These are phyloP conservation scores for Drosophila parvula DNA, from an alignment of 1,140 invertebrate species.

Conservation along the genomic window DNA sequence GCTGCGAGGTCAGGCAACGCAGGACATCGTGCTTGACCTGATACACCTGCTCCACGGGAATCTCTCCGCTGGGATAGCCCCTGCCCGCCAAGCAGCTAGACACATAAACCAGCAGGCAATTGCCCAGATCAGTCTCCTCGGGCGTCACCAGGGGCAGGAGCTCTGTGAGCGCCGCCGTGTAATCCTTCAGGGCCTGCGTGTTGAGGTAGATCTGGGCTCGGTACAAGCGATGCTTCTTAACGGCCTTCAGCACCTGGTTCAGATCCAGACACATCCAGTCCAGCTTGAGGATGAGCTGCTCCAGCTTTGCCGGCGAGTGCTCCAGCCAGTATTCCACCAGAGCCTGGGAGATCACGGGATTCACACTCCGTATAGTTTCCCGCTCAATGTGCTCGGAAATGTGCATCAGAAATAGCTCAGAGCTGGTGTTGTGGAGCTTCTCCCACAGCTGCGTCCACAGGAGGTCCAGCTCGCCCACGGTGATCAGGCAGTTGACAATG, in stretches of 20 bases:
- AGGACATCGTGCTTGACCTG: constrained; percentile 91
- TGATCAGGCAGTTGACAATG: constrained; percentile 79
- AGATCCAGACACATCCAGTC: constrained; percentile 94
- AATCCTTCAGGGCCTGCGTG: constrained; percentile 93
- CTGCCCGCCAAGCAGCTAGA: constrained; percentile 97
- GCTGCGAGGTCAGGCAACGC: constrained; percentile 87
- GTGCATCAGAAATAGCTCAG: constrained; percentile 84
- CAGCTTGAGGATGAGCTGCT: constrained; percentile 92
- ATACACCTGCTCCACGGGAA: constrained; percentile 88
- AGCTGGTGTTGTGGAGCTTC: constrained; percentile 65
- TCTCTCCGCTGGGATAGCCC: constrained; percentile 94
- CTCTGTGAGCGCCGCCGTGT: constrained; percentile 92
- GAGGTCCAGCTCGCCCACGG: constrained; percentile 74
- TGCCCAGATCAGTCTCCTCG: constrained; percentile 88
- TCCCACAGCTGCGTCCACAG: constrained; percentile 85
- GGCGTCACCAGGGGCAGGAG: constrained; percentile 86
- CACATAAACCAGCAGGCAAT: constrained; percentile 95
- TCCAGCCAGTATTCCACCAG: constrained; percentile 87
- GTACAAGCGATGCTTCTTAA: constrained; percentile 91
- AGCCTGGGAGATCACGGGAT: constrained; percentile 88
- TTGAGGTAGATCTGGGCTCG: constrained; percentile 95
- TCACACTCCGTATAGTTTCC: constrained; percentile 84
- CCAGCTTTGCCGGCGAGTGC: constrained; percentile 87
- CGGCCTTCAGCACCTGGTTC: constrained; percentile 93
- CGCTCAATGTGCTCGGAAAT: constrained; percentile 85